Percentiles rank a stretch among this genome's conserved stretches.
These are phyloP conservation scores for Epinotia nisella DNA, from an alignment of 2,888 invertebrate genomes.

Conservation along the genomic window DNA sequence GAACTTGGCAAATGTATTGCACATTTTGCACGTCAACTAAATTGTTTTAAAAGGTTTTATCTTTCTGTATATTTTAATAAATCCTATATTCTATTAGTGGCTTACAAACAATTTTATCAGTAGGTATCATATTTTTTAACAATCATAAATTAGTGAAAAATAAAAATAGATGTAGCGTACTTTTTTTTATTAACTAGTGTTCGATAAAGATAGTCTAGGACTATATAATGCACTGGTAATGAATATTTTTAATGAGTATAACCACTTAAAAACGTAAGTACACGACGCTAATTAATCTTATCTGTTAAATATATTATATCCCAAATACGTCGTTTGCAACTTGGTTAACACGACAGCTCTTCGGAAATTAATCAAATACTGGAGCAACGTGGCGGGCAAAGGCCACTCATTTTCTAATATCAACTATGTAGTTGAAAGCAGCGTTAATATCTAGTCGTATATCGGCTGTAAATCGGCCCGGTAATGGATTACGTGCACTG, in stretches of 20 bases:
- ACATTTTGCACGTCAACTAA: not conserved
- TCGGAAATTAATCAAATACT: slow-evolving; percentile 16
- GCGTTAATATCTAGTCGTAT: slow-evolving; percentile 20
- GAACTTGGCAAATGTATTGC: not conserved
- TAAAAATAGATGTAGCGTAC: slow-evolving; percentile 30
- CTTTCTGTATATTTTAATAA: slow-evolving; percentile 15
- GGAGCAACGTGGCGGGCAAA: slow-evolving; percentile 3
- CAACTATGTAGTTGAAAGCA: slow-evolving; percentile 27
- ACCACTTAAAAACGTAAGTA: slow-evolving; percentile 30
- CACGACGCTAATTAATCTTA: slow-evolving; percentile 17
- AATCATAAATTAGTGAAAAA: slow-evolving; percentile 23
- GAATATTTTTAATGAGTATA: slow-evolving; percentile 2
- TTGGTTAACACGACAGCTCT: not conserved
- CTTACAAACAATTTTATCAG: slow-evolving; percentile 27
- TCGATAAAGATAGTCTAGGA: slow-evolving; percentile 22
- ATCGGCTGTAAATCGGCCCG: slow-evolving; percentile 21
- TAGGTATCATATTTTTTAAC: not conserved
- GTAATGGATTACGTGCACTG: slow-evolving; percentile 28
- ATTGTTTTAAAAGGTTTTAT: slow-evolving; percentile 18
- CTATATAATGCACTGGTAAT: slow-evolving; percentile 35
- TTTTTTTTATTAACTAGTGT: slow-evolving; percentile 26
- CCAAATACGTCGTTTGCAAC: slow-evolving; percentile 3
- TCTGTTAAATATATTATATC: slow-evolving; percentile 4
- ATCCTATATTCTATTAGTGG: slow-evolving; percentile 27
- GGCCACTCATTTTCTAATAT: slow-evolving; percentile 28